Base-by-base conservation (phyloP, 53 echinoderm and acorn worm genomes). In the Henricia sp. region DNA sequence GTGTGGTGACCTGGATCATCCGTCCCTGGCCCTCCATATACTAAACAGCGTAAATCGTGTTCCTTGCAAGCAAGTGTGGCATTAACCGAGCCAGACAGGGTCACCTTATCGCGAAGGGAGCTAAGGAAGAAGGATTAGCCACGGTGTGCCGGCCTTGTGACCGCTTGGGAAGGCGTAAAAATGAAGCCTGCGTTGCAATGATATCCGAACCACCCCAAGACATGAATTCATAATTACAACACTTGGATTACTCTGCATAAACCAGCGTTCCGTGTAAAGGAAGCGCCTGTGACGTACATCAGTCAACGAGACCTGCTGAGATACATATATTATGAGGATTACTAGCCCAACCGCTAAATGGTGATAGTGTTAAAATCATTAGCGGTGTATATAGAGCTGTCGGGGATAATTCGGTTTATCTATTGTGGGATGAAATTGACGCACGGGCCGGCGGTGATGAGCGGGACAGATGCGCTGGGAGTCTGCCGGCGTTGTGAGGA, bases 161-260 rank as follows among this genome's bases (percentile, higher is more conserved):
- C 39, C 39, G 28, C 20, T 67, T 38, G 67, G 16, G 39, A 6
- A 3, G 34, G 12, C 19, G n/a, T 35, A 36, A 65, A 65, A 19
- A n/a, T 46, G 6, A 13, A 27, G 40, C 14, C 56, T 56, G 76
- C 40, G 39, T 26, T 27, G 42, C 25, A 53, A 38, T 41, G 57
- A 40, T 59, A 76, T 28, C 76, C n/a, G 26, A 26, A 59, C 16
- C 1, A 28, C 57, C 40, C 16, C 40, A 26, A 32, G 76, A 29
- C 76, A 76, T 57, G 39, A 29, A 76, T n/a, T n/a, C n/a, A 39
- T 57, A 55, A 56, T 58, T 42, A 56, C 28, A 37, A 70, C 10
- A 70, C 44, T 28, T 57, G 43, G 32, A 76, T 76, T 76, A 76
- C 59, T 76, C 59, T 27, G 43, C 57, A 38, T 42, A 76, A 76